Conservation (phyloP, 2,888 invertebrate species). For the Luperina testacea region DNA sequence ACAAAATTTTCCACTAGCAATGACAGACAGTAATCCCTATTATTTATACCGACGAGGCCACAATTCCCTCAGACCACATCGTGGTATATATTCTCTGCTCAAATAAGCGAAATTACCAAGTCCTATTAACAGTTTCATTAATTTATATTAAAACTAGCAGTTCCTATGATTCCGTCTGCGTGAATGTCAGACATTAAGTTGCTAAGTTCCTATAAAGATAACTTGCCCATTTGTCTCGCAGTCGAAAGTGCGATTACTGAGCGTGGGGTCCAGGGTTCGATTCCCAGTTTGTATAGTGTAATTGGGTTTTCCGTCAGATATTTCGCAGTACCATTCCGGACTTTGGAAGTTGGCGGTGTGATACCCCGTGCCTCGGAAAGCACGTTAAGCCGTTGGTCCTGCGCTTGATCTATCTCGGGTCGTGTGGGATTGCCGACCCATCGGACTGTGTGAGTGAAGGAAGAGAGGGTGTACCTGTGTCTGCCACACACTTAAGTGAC, state of each 20-base stretch:
- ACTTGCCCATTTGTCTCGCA: too few relatives aligned
- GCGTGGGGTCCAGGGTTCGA: background rate
- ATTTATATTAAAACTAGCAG: slow-evolving; percentile 7
- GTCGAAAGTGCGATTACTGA: background rate
- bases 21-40: slow-evolving; percentile 33
- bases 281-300: background rate
- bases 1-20: slow-evolving; percentile 6
- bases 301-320: background rate
- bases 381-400: background rate
- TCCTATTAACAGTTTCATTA: slow-evolving; percentile 7
- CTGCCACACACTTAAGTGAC: background rate
- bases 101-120: slow-evolving; percentile 21
- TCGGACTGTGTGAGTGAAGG: background rate
- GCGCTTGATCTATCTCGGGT: background rate
- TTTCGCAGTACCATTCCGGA: background rate
- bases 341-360: background rate
- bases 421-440: background rate
- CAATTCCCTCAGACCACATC: slow-evolving; percentile 43
- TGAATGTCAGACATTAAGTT: background rate
- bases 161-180: background rate
- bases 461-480: background rate
- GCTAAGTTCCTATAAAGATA: background rate
- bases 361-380: background rate
- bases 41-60: slow-evolving; percentile 13
- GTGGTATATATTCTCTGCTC: slow-evolving; percentile 21